Evolutionary conservation across 2,888 invertebrate genomes (phyloP).

Genomic region (Acanthoscelides obtectus): DNA sequence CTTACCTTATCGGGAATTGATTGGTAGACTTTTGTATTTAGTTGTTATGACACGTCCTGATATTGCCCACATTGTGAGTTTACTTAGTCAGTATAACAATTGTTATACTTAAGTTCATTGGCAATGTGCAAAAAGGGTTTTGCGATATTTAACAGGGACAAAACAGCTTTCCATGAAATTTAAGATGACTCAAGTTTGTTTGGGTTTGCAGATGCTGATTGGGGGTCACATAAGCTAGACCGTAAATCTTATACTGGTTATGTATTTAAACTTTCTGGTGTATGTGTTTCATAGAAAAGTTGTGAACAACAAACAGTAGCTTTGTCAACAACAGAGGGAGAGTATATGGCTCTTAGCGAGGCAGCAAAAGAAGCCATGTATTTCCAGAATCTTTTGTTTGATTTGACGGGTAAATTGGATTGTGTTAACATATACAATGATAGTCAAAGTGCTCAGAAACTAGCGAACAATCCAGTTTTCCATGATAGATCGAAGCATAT

Average conservation of each 20-base stretch:
- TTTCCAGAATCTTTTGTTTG: slow-evolving; percentile 7
- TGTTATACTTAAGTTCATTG: slow-evolving; percentile 20
- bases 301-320: slow-evolving; percentile 30
- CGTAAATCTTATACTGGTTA: neutral
- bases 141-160: slow-evolving; percentile 13
- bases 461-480: slow-evolving; percentile 4
- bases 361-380: slow-evolving; percentile 22
- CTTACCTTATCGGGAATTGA: slow-evolving; percentile 18
- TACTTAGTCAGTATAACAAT: slow-evolving; percentile 19
- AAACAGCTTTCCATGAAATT: slow-evolving; percentile 7
- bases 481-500: too few relatives aligned
- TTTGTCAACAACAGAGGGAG: slow-evolving; percentile 29
- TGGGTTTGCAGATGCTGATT: slow-evolving; percentile 4
- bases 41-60: slow-evolving; percentile 22
- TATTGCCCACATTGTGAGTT: slow-evolving; percentile 22
- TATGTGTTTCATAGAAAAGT: neutral
- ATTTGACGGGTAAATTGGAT: slow-evolving; percentile 3
- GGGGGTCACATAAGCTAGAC: slow-evolving; percentile 1
- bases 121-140: slow-evolving; percentile 10
- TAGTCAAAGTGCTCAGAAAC: slow-evolving; percentile 8
- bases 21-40: slow-evolving; percentile 18
- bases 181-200: neutral
- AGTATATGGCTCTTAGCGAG: slow-evolving; percentile 25
- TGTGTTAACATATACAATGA: slow-evolving; percentile 5
- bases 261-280: neutral